These are phyloP conservation scores for Drosophila neutralis DNA, from an alignment of 2,888 invertebrate genomes.

Conservation along the genomic window DNA sequence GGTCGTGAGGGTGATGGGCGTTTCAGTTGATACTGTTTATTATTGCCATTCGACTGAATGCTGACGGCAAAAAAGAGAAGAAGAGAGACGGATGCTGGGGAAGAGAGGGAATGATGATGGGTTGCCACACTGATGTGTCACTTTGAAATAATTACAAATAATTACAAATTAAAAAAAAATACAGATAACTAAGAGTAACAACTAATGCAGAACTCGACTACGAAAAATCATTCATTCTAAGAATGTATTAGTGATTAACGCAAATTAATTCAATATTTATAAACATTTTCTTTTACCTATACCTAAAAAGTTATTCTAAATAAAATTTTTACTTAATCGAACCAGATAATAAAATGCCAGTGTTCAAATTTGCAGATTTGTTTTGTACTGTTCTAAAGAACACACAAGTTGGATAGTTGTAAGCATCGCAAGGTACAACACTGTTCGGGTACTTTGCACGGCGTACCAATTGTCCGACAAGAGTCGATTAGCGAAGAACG, in stretches of 20 bases:
- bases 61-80: constrained; percentile 8
- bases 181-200: background rate
- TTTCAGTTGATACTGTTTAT: constrained; percentile 69
- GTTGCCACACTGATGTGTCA: constrained; percentile 15
- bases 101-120: constrained; percentile 1
- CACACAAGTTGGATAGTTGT: constrained; percentile 5
- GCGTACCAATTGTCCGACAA: background rate
- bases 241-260: background rate
- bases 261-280: background rate
- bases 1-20: constrained; percentile 32
- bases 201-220: background rate
- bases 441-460: constrained; percentile 4
- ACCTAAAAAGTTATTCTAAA: background rate
- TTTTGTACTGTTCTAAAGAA: background rate
- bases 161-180: background rate
- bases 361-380: background rate
- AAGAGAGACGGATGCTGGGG: background rate
- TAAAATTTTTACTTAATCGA: background rate
- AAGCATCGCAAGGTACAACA: constrained; percentile 20
- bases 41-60: constrained; percentile 67
- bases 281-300: background rate
- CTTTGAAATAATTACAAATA: constrained; percentile 31
- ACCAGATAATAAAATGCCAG: background rate
- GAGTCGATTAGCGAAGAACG: background rate
- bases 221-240: background rate